phyloP scores from a whole-genome alignment of 37 sponge, comb jelly and placozoan species.

The Halichondria panicea region DNA sequence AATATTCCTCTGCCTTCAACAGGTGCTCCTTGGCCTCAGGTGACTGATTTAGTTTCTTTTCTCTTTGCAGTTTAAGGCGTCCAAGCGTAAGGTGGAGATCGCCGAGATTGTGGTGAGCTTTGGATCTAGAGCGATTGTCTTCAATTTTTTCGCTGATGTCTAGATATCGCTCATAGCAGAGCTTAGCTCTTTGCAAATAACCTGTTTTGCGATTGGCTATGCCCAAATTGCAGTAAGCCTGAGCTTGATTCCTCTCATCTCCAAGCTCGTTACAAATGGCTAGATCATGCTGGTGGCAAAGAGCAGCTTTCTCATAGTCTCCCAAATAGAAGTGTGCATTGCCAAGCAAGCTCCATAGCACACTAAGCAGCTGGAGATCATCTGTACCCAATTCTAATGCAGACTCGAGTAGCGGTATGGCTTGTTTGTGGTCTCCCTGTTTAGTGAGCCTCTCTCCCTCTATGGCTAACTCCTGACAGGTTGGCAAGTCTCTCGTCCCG shows the following conservation, averaged over 20 bases:
- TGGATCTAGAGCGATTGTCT: constrained; percentile 57
- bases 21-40: constrained; percentile 69
- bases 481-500: constrained; percentile 60
- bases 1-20: constrained; percentile 53
- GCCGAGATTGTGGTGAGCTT: constrained; percentile 85
- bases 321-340: constrained; percentile 79
- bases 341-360: constrained; percentile 88
- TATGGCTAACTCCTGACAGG: constrained; percentile 74
- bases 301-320: constrained; percentile 63
- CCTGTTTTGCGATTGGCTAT: constrained; percentile 75
- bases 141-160: constrained; percentile 62
- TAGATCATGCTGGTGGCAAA: constrained; percentile 82
- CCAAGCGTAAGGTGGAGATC: constrained; percentile 80
- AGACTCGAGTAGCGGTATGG: constrained; percentile 79
- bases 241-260: constrained; percentile 77
- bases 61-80: constrained; percentile 48
- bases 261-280: constrained; percentile 68
- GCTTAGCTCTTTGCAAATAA: constrained; percentile 60
- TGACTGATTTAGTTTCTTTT: constrained; percentile 29
- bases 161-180: constrained; percentile 78
- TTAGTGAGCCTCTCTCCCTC: constrained; percentile 81
- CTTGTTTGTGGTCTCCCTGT: constrained; percentile 68
- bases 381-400: constrained; percentile 73
- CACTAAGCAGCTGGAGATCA: constrained; percentile 75
- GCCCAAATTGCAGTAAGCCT: constrained; percentile 88